Conservation (phyloP, 2,888 invertebrate species). For the Lapara coniferarum region DNA sequence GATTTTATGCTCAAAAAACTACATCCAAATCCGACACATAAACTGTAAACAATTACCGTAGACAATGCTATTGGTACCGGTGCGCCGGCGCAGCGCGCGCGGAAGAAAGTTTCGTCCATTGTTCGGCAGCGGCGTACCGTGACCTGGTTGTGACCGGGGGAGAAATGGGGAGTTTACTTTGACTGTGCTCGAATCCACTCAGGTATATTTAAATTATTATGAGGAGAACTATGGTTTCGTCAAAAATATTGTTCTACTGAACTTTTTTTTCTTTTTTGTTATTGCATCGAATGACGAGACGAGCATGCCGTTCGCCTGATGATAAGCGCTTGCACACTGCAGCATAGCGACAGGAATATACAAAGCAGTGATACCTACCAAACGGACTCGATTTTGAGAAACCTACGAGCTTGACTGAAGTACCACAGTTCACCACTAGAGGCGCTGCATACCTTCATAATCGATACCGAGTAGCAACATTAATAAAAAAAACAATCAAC, state of each 20-base stretch:
- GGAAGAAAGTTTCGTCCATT: conserved; percentile 12
- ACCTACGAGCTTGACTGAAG: no score
- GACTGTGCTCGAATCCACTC: background rate
- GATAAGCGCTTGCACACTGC: no score
- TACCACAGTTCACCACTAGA: background rate
- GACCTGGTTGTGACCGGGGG: background rate
- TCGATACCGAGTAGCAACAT: background rate
- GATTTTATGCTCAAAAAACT: no score
- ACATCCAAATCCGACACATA: no score
- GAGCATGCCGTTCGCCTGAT: no score
- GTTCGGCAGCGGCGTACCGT: background rate
- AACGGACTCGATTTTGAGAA: no score
- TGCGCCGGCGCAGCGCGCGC: background rate
- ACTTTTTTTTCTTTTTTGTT: no score
- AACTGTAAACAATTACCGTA: background rate
- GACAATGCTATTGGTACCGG: background rate
- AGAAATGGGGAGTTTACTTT: background rate
- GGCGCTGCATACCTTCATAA: background rate
- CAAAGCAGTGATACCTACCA: no score
- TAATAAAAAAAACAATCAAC: conserved; percentile 3
- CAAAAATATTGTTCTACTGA: no score
- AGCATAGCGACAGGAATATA: no score
- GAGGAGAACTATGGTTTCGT: no score
- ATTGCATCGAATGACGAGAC: no score
- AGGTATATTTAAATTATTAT: background rate